A percentile compares a stretch with the other conserved stretches of the same genome.
Evolutionary conservation across 1,140 invertebrate species (phyloP).

Genomic region (Temnothorax longispinosus): DNA sequence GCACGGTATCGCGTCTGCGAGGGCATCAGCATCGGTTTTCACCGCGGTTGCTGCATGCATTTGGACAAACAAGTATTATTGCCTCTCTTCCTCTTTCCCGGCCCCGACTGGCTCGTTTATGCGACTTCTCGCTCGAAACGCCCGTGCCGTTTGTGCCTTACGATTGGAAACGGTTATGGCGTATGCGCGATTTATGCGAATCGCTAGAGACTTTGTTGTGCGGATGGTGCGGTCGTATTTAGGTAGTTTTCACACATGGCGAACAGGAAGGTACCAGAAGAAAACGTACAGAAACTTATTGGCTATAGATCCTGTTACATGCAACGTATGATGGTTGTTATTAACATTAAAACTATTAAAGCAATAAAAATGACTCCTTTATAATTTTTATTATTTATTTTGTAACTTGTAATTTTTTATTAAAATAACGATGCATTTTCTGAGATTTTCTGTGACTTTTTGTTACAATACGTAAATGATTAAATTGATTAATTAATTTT

Average conservation of each 20-base stretch:
- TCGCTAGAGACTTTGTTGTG: conserved; percentile 35
- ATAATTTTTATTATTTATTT: background rate
- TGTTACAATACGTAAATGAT: background rate
- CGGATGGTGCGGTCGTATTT: conserved; percentile 3
- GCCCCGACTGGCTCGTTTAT: conserved; percentile 23
- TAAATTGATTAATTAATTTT: background rate
- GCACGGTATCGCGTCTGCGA: conserved; percentile 54
- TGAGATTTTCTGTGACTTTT: background rate
- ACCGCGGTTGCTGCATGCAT: conserved; percentile 40
- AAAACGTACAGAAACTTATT: background rate
- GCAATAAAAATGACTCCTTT: background rate
- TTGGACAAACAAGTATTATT: conserved; percentile 57
- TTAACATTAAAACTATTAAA: background rate
- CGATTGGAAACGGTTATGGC: conserved; percentile 56
- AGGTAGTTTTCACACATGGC: background rate
- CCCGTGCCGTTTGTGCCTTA: conserved; percentile 44
- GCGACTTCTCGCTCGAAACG: conserved; percentile 41
- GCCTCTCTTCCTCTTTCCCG: background rate
- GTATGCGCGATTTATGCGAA: conserved; percentile 48
- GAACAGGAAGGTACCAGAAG: background rate
- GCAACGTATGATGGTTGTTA: background rate
- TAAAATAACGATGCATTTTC: background rate
- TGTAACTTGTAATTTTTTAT: background rate
- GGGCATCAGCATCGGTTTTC: conserved; percentile 70
- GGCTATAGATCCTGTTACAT: background rate